A percentile compares a stretch with the other conserved stretches of the same genome.
Evolutionary conservation across 2,888 invertebrate species (phyloP).

Genomic region (Orthosia gothica): DNA sequence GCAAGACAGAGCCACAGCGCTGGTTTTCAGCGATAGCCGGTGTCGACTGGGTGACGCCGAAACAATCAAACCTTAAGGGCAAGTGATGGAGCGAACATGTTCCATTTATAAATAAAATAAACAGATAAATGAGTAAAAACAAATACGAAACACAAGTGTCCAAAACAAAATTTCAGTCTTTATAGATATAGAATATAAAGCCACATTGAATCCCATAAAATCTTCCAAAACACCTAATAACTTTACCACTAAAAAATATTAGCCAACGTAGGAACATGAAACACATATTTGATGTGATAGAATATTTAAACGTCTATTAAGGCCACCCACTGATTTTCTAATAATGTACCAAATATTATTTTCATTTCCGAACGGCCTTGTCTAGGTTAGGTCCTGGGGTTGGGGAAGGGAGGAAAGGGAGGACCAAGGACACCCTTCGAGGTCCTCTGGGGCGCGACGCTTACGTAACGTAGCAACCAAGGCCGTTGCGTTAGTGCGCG

Average conservation of each 20-base stretch:
- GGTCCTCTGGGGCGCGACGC: conserved; percentile 84
- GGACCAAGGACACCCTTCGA: conserved; percentile 77
- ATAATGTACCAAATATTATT: conserved; percentile 75
- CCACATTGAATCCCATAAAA: not conserved
- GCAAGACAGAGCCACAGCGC: too few relatives aligned
- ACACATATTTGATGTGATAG: conserved; percentile 56
- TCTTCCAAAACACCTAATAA: conserved; percentile 5
- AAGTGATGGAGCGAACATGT: too few relatives aligned
- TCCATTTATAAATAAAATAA: too few relatives aligned
- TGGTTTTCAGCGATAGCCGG: too few relatives aligned
- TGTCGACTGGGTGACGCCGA: too few relatives aligned
- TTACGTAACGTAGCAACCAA: conserved; percentile 83
- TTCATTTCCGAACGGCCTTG: conserved; percentile 77
- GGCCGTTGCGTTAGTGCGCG: conserved; percentile 75
- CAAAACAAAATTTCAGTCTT: too few relatives aligned
- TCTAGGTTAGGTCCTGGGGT: conserved; percentile 72
- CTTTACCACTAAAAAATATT: conserved; percentile 22
- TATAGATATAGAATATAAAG: too few relatives aligned
- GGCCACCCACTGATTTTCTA: conserved; percentile 69
- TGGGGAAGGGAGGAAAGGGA: conserved; percentile 65
- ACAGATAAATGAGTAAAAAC: too few relatives aligned
- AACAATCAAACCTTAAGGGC: too few relatives aligned
- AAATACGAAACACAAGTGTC: too few relatives aligned
- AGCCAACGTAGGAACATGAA: conserved; percentile 30
- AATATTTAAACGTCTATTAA: conserved; percentile 66